Conservation (phyloP, 2,888 invertebrate species). For the Leucophenga maculata region DNA sequence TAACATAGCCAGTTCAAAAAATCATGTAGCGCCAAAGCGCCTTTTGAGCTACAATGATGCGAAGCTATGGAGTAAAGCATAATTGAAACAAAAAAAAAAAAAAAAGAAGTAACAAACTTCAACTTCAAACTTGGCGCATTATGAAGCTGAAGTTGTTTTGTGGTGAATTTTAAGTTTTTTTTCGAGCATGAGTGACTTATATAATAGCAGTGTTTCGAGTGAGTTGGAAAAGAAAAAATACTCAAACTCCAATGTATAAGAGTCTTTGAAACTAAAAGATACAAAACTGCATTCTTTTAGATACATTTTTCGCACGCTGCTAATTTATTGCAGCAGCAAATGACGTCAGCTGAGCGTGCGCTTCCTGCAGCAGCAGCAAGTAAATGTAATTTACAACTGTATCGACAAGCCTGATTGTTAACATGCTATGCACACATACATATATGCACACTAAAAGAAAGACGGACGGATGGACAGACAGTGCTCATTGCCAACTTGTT, state of each 20-base stretch:
- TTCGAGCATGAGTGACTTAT: background rate
- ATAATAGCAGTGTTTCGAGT: background rate
- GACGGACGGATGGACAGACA: background rate
- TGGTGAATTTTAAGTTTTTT: background rate
- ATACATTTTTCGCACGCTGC: too few relatives aligned
- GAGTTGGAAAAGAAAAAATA: background rate
- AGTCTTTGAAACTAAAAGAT: too few relatives aligned
- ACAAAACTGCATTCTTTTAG: too few relatives aligned
- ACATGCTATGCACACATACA: conserved; percentile 36
- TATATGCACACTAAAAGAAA: background rate
- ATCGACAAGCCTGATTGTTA: conserved; percentile 19
- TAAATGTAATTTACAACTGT: conserved; percentile 16
- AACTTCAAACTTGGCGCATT: too few relatives aligned
- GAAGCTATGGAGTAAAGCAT: conserved; percentile 48
- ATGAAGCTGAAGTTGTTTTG: background rate
- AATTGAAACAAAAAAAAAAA: conserved; percentile 34
- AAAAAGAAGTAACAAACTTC: too few relatives aligned
- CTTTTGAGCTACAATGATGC: conserved; percentile 43
- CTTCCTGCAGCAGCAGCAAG: background rate
- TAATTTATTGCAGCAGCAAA: too few relatives aligned
- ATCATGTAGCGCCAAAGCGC: background rate
- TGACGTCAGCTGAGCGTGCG: too few relatives aligned
- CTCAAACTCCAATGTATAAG: too few relatives aligned
- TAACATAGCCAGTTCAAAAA: too few relatives aligned
- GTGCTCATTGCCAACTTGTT: background rate